phyloP scores from a whole-genome alignment of 2,113 vertebrate species.

The Phalacrocorax pelagicus region DNA sequence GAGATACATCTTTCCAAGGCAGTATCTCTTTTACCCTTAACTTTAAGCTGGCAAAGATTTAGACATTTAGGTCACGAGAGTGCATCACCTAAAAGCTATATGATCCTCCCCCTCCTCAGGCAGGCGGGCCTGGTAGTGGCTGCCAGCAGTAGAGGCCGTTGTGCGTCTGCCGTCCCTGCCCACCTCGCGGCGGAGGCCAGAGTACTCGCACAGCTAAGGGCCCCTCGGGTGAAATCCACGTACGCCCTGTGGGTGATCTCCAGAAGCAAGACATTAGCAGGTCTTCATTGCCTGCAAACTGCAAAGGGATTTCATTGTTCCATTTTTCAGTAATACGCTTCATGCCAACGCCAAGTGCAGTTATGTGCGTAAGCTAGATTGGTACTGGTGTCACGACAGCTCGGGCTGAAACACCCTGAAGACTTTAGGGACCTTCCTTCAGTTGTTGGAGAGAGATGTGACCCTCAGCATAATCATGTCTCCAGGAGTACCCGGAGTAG shows the following conservation, averaged over 20 bases:
- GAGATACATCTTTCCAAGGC: too few species aligned
- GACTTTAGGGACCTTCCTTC: neutral
- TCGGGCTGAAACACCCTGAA: neutral
- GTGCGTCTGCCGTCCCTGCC: neutral
- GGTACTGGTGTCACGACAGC: neutral
- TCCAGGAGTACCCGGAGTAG: neutral
- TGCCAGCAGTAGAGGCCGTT: neutral
- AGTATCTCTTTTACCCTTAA: neutral
- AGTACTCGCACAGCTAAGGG: neutral
- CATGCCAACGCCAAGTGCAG: too few species aligned
- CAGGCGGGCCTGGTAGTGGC: neutral
- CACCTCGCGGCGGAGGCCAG: neutral
- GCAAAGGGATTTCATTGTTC: neutral
- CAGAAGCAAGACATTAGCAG: neutral
- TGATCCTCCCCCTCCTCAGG: neutral
- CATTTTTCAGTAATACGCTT: neutral
- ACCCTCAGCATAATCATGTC: fast-evolving
- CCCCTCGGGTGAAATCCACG: neutral
- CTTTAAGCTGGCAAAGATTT: neutral
- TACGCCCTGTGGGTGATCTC: fast-evolving
- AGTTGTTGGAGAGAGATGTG: neutral
- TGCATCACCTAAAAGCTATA: neutral
- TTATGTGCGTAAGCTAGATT: neutral
- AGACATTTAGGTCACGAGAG: neutral
- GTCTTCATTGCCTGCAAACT: neutral